Evolutionary conservation across 2,113 vertebrate species (phyloP).

Genomic region (Forbesichthys agassizii): DNA sequence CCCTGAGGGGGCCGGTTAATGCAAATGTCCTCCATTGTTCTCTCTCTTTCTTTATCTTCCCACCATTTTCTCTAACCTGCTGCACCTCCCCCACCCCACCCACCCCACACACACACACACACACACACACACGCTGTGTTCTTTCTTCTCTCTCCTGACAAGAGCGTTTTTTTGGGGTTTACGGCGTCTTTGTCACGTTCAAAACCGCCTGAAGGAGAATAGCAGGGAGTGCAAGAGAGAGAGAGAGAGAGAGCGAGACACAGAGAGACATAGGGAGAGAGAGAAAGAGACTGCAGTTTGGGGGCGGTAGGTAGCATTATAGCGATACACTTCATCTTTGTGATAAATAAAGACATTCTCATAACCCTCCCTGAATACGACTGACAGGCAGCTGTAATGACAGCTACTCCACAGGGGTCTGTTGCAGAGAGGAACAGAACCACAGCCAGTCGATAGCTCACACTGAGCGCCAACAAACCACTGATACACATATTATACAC

Average conservation of each 20-base stretch:
- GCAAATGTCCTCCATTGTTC: conserved; percentile 58
- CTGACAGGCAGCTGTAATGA: conserved; percentile 50
- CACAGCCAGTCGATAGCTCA: conserved; percentile 2
- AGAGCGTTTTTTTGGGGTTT: conserved; percentile 55
- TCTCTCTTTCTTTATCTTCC: conserved; percentile 45
- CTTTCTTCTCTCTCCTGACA: conserved; percentile 24
- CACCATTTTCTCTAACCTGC: conserved; percentile 4
- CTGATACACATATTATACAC: background rate
- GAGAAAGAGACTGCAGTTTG: background rate
- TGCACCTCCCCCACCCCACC: background rate
- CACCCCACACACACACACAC: too few relatives aligned
- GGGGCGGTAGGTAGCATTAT: background rate
- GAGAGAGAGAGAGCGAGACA: conserved; percentile 5
- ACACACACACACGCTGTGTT: background rate
- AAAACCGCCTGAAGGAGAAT: conserved; percentile 46
- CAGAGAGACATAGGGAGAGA: background rate
- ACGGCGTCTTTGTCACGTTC: conserved; percentile 47
- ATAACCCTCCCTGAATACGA: conserved; percentile 8
- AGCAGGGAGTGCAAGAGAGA: conserved; percentile 31
- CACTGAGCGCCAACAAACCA: background rate
- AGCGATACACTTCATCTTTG: conserved; percentile 11
- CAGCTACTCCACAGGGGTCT: conserved; percentile 31
- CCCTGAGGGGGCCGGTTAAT: conserved; percentile 32
- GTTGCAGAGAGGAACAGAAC: conserved; percentile 9
- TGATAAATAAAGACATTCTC: conserved; percentile 43